Evolutionary conservation across 1,140 invertebrate species (phyloP).

Genomic region (Theocolax elegans): DNA sequence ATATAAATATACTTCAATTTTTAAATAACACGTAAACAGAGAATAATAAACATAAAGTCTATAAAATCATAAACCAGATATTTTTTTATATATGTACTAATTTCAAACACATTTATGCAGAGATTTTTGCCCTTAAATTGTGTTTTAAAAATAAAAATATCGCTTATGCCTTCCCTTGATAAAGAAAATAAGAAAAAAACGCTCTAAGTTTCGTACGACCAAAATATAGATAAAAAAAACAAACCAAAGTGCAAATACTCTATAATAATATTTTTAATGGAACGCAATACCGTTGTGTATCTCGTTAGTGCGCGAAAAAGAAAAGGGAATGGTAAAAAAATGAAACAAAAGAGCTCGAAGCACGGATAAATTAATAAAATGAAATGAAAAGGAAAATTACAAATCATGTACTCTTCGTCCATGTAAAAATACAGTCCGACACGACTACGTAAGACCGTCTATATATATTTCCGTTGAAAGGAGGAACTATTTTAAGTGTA

Average conservation of each 20-base stretch:
- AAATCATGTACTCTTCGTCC: conserved; percentile 32
- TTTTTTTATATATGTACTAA: too few species aligned
- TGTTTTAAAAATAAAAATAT: too few species aligned
- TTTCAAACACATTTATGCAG: too few species aligned
- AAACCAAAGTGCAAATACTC: conserved; percentile 58
- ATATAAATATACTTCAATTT: too few species aligned
- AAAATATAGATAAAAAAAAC: conserved; percentile 50
- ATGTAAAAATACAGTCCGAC: conserved; percentile 7
- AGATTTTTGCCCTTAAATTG: too few species aligned
- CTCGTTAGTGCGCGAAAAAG: background rate
- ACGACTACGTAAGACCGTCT: conserved; percentile 26
- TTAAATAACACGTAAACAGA: too few species aligned
- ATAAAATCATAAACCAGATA: too few species aligned
- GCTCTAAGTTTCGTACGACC: conserved; percentile 50
- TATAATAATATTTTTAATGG: conserved; percentile 44
- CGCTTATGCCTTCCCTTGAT: too few species aligned
- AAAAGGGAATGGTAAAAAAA: background rate
- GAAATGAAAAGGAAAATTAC: background rate
- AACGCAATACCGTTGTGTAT: conserved; percentile 9
- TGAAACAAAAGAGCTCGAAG: background rate
- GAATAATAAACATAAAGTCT: too few species aligned
- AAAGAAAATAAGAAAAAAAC: conserved; percentile 40
- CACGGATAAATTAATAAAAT: background rate
- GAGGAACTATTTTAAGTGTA: background rate
- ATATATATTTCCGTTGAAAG: conserved; percentile 4